These are phyloP conservation scores for Eubasilissa splendida DNA, from an alignment of 2,888 invertebrate genomes.

Conservation along the genomic window DNA sequence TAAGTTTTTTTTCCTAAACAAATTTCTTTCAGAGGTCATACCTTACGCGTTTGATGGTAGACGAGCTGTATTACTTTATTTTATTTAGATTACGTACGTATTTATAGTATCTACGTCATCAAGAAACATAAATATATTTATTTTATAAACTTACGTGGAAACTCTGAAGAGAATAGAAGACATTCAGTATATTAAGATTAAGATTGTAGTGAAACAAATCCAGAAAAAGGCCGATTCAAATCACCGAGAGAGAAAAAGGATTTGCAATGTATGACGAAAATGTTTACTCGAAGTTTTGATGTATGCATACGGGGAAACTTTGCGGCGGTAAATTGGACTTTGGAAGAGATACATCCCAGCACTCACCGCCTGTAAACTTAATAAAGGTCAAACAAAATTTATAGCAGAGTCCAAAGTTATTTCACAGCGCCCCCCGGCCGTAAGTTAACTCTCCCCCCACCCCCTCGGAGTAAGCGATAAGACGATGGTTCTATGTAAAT, in stretches of 20 bases:
- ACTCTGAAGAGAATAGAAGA: too few relatives aligned
- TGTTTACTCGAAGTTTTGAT: constrained; percentile 30
- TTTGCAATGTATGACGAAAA: constrained; percentile 33
- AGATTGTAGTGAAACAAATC: not conserved
- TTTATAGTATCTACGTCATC: too few relatives aligned
- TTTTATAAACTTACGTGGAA: too few relatives aligned
- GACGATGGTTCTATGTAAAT: constrained; percentile 55
- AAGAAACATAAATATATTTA: too few relatives aligned
- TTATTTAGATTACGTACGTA: too few relatives aligned
- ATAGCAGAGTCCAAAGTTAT: constrained; percentile 54
- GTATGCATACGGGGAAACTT: constrained; percentile 41
- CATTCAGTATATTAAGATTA: too few relatives aligned
- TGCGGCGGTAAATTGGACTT: constrained; percentile 45
- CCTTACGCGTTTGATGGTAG: too few relatives aligned
- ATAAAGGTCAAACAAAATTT: constrained; percentile 59
- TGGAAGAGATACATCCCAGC: constrained; percentile 47
- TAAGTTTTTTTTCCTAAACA: too few relatives aligned
- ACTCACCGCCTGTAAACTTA: constrained; percentile 58
- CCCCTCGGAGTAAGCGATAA: constrained; percentile 26
- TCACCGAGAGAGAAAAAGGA: constrained; percentile 1
- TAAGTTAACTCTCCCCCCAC: constrained; percentile 44
- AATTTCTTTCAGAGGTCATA: too few relatives aligned
- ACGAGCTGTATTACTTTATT: too few relatives aligned
- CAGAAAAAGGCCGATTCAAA: not conserved
- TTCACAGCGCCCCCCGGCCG: constrained; percentile 51